Base-by-base conservation (phyloP, 1,140 invertebrate genomes). In the Bombus consobrinus region DNA sequence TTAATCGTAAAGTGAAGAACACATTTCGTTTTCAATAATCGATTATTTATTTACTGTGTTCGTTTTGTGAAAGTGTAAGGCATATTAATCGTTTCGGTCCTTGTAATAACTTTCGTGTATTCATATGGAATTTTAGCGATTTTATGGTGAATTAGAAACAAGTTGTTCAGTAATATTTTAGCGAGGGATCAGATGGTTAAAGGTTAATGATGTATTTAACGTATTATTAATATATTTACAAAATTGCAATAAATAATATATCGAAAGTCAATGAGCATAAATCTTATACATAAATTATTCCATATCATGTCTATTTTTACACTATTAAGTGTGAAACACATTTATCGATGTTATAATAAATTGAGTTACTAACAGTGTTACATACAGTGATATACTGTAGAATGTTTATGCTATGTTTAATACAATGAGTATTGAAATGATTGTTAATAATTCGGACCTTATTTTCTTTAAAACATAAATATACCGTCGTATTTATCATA, bases 171-270 rank as follows among this genome's bases (percentile, higher is more conserved):
- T 73, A 15, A 73, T 73, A 41, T n/a, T 71, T 41, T 2, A 41
- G 22, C 34, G 18, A 41, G n/a, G 37, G 37, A 25, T 28, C n/a
- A 78, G 32, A 64, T 10, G 37, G 15, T 43, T 22, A n/a, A 69
- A 53, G 47, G 47, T 53, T 53, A 47, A 22, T 43, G 41, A 41
- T 43, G 41, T 62, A n/a, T 64, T 28, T 28, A 34, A 41, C 13
- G 25, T 71, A 76, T 87, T 71, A 73, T 76, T 22, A 10, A 78
- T 79, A 81, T 89, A 88, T 89, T 85, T 89, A 87, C 86, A 88
- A 82, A 88, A 88, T 85, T 87, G 73, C 74, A 85, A 85, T 88
- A 85, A 86, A 88, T 86, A 81, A 87, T 77, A 22, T 47, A 32
- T 53, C 13, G 78, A 69, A 68, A 75, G 41, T 77, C n/a, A 59